Conservation (phyloP, 2,797 vertebrate species). For the Telmatherina bonti region DNA sequence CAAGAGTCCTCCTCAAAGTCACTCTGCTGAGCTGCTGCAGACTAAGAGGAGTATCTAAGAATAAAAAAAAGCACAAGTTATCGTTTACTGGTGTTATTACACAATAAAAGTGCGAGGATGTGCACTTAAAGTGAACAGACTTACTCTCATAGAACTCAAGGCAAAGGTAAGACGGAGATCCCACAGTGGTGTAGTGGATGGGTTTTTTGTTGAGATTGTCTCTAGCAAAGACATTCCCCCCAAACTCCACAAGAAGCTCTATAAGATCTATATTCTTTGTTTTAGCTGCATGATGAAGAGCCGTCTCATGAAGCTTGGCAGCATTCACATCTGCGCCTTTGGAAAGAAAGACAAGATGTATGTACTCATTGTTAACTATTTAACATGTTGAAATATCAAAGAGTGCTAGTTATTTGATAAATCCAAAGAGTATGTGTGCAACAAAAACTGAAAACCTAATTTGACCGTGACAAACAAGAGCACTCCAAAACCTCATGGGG, state of each 20-base stretch:
- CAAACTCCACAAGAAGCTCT: slow-evolving; percentile 92
- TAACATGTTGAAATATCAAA: too few species aligned
- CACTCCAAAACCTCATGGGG: too few species aligned
- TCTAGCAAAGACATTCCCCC: slow-evolving; percentile 89
- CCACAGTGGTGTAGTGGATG: slow-evolving; percentile 85
- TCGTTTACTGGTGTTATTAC: background rate
- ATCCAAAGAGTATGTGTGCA: background rate
- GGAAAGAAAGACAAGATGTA: background rate
- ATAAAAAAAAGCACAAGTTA: slow-evolving; percentile 23
- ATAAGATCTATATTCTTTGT: slow-evolving; percentile 86
- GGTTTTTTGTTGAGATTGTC: slow-evolving; percentile 93
- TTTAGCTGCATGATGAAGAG: slow-evolving; percentile 94
- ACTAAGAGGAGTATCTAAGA: slow-evolving; percentile 86
- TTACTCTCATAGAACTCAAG: slow-evolving; percentile 92
- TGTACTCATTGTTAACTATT: background rate
- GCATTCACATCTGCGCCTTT: slow-evolving; percentile 95
- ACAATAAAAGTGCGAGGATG: background rate
- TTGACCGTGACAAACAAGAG: too few species aligned
- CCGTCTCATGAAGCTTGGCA: slow-evolving; percentile 93
- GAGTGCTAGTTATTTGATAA: background rate
- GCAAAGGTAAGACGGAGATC: slow-evolving; percentile 84
- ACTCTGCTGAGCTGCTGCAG: slow-evolving; percentile 90
- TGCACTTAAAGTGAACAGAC: slow-evolving; percentile 20
- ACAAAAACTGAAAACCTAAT: background rate
- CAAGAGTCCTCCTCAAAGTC: slow-evolving; percentile 82